Conservation (phyloP, 2,797 vertebrate species). For the Muraenolepis orangiensis region DNA sequence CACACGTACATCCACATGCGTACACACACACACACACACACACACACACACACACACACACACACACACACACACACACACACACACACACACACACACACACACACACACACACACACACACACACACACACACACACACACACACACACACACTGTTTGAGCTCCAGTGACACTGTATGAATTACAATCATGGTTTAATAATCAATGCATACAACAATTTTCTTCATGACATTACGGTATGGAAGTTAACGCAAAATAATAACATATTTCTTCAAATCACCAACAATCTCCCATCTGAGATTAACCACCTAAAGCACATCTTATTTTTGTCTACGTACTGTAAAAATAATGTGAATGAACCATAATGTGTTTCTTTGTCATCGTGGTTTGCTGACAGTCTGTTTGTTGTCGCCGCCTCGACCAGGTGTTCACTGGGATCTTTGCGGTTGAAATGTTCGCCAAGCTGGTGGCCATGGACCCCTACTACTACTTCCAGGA, state of each 20-base stretch:
- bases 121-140: conserved; percentile 6
- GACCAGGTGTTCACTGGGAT: conserved; percentile 96
- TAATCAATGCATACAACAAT: not conserved
- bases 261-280: not conserved
- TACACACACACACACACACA: conserved; percentile 9
- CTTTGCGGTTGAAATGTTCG: conserved; percentile 98
- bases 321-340: too few relatives aligned
- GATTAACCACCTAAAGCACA: not conserved
- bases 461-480: conserved; percentile 98
- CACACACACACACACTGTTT: conserved; percentile 6
- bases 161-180: conserved; percentile 1
- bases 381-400: conserved; percentile 2
- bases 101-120: not conserved
- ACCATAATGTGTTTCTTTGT: too few relatives aligned
- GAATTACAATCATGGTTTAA: not conserved
- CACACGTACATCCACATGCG: not conserved
- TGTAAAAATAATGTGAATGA: not conserved
- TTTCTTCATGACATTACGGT: not conserved
- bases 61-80: conserved; percentile 6
- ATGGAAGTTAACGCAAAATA: not conserved
- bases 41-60: not conserved
- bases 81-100: not conserved
- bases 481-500: conserved; percentile 99
- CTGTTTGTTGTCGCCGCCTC: conserved; percentile 8
- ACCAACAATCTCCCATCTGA: not conserved